Base-by-base conservation (phyloP, 2,113 vertebrate genomes). In the Sceloporus tristichus region DNA sequence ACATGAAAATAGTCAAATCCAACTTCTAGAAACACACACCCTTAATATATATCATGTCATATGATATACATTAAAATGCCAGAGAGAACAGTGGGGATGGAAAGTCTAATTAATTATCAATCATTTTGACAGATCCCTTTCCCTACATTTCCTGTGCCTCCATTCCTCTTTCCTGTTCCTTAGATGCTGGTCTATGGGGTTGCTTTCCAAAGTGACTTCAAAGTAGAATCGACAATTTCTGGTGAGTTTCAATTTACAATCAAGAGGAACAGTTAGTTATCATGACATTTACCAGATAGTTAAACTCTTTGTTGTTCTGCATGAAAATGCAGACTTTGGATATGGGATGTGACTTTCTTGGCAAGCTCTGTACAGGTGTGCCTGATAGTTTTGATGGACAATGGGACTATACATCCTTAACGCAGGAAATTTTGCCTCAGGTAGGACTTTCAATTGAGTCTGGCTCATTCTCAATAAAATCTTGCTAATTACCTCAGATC, bases 261-360 rank as follows among this genome's bases (percentile, higher is more conserved):
- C 66, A 91, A 93, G 87, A 7, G 19, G n/a, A 73, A 92, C 71
- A 13, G 90, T 54, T 54, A 91, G 42, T 87, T 48, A 82, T 90
- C 78, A 11, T 40, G 38, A 89, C 80, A 65, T 87, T 90, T 91
- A 16, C 78, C 29, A 23, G 74, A 29, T 48, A 70, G 71, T n/a
- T 34, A 66, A 77, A 65, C 59, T 77, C 62, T 89, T 82, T 86
- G 48, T 56, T 56, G 18, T 82, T 42, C 34, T 89, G 79, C 79
- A 48, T 70, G 38, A n/a, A 89, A 75, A 11, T 79, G 83, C 53
- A 86, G 5, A 40, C 14, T 85, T 11, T 85, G 2, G 0, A n/a
- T 88, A 56, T 59, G 79, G 84, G 29, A 66, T 6, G 3, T 82
- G 23, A 84, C 2, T 85, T 76, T 59, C 23, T 88, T 83, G 87